These are phyloP conservation scores for Aphidius gifuensis DNA, from an alignment of 1,140 invertebrate genomes.

Conservation along the genomic window DNA sequence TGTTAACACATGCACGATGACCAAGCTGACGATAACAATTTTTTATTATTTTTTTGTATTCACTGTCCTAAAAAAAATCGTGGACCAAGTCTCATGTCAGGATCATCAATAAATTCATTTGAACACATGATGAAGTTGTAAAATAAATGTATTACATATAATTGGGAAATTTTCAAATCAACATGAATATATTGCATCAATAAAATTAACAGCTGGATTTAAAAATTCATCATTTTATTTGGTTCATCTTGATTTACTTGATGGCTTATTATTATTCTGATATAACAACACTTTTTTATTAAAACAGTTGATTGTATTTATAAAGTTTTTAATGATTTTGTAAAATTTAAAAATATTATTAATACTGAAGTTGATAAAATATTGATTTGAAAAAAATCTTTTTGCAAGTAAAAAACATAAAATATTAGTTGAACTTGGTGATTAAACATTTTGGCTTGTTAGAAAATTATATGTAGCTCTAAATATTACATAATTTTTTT, in stretches of 20 bases:
- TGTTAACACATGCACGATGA: too few relatives aligned
- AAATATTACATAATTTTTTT: constrained; percentile 72
- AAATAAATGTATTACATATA: constrained; percentile 67
- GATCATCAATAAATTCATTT: constrained; percentile 48
- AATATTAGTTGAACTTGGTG: constrained; percentile 61
- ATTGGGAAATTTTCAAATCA: constrained; percentile 48
- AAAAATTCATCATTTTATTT: constrained; percentile 69
- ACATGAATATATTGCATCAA: too few relatives aligned
- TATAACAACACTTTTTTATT: constrained; percentile 46
- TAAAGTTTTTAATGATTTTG: constrained; percentile 66
- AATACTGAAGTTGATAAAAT: constrained; percentile 59
- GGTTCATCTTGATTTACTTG: constrained; percentile 63
- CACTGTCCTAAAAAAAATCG: constrained; percentile 43
- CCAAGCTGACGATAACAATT: too few relatives aligned
- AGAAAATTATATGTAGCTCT: constrained; percentile 70
- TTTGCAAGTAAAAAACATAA: constrained; percentile 76
- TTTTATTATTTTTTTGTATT: too few relatives aligned
- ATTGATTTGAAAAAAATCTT: constrained; percentile 66
- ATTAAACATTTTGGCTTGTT: constrained; percentile 47
- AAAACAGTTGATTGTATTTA: constrained; percentile 68
- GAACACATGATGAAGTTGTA: constrained; percentile 62
- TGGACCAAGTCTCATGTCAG: constrained; percentile 51
- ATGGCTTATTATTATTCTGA: constrained; percentile 61
- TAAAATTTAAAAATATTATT: constrained; percentile 60
- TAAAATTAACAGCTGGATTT: constrained; percentile 26